Evolutionary conservation across 2,797 vertebrate genomes (phyloP).

Genomic region (Tokudaia tokunoshimensis): DNA sequence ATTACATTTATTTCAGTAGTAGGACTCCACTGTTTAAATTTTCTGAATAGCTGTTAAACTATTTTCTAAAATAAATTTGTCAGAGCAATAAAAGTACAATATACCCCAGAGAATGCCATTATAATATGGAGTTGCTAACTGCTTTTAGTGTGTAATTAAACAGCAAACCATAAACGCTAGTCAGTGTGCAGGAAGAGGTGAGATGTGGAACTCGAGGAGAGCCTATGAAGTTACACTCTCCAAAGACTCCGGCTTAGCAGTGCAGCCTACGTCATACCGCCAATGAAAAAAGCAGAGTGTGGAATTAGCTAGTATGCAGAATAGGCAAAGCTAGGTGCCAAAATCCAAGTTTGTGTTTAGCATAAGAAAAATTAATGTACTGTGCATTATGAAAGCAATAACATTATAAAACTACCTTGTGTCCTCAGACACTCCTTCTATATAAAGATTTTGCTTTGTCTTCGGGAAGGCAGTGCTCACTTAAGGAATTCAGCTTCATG

Average conservation of each 20-base stretch:
- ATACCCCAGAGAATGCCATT: conserved; percentile 22
- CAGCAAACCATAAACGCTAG: conserved; percentile 22
- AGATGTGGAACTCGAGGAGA: conserved; percentile 29
- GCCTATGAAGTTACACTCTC: conserved; percentile 7
- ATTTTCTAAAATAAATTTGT: conserved; percentile 58
- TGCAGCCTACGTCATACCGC: background rate
- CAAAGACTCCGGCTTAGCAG: conserved; percentile 65
- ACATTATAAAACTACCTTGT: conserved; percentile 45
- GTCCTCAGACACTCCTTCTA: conserved; percentile 28
- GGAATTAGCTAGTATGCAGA: background rate
- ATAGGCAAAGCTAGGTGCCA: conserved; percentile 51
- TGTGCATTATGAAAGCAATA: conserved; percentile 44
- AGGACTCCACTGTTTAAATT: background rate
- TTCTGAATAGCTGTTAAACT: conserved; percentile 45
- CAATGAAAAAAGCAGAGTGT: conserved; percentile 55
- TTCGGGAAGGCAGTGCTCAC: conserved; percentile 44
- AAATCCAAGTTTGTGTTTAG: conserved; percentile 37
- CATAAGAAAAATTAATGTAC: conserved; percentile 39
- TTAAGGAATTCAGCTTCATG: background rate
- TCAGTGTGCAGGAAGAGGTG: conserved; percentile 33
- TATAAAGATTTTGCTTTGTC: conserved; percentile 39
- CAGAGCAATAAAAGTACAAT: conserved; percentile 43
- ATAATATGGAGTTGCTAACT: conserved; percentile 43
- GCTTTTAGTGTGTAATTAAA: conserved; percentile 40
- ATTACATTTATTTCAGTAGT: conserved; percentile 35